Conservation (phyloP, 2,113 vertebrate species). For the Hippotragus niger region DNA sequence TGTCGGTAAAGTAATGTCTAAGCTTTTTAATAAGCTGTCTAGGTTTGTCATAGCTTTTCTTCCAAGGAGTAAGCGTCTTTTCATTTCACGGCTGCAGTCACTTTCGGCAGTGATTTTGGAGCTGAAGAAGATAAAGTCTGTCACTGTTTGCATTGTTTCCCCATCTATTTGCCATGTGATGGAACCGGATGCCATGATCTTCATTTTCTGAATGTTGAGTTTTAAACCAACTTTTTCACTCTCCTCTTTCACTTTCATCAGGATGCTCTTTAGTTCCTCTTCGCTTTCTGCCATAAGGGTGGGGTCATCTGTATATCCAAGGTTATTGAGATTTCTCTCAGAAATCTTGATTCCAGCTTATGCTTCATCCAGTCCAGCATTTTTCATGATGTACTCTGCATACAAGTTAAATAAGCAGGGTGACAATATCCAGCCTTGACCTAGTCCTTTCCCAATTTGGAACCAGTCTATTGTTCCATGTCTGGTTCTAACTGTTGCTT, state of each 20-base stretch:
- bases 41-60: background rate
- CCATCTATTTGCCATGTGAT: background rate
- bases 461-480: background rate
- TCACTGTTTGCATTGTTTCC: background rate
- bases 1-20: background rate
- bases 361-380: background rate
- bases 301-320: background rate
- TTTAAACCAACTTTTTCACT: background rate
- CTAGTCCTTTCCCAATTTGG: background rate
- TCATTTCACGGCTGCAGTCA: background rate
- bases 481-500: background rate
- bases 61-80: background rate
- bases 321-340: background rate
- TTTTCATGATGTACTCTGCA: background rate
- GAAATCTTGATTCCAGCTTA: background rate
- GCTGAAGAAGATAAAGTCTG: background rate
- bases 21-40: background rate
- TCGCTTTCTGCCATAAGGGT: background rate
- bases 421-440: background rate
- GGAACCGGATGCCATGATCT: background rate
- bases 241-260: background rate
- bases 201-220: background rate
- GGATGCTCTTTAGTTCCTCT: background rate
- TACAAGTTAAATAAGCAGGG: background rate
- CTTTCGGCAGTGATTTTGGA: background rate